Evolutionary conservation across 1,140 invertebrate species (phyloP), one percentile per base, ranked within the genome.

Genomic region (Scaptomyza hsui): DNA sequence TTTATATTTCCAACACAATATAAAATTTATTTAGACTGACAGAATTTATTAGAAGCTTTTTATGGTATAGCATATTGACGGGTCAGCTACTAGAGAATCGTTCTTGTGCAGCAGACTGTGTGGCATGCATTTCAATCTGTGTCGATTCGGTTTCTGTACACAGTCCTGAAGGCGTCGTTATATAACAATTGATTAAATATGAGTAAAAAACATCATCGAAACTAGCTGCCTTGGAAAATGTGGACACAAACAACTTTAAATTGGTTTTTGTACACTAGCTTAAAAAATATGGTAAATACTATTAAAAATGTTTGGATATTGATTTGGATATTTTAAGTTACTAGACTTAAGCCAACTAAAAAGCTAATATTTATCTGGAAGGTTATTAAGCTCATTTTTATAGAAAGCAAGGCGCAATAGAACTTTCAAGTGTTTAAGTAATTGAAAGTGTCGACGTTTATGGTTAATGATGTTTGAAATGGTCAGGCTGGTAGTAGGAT

Each of bases 401-500:
- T 19, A 37, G 37, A 26, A 0, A 37, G 7, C 10, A 42, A 62
- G 24, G 32, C 21, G 24, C 35, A 9, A 56, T 9, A 5, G 19
- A 21, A 29, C 41, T 48, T 35, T 39, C 19, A 39, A 49, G 15
- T 37, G 44, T 24, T 67, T 59, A 55, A 72, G 55, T 75, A 75
- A 75, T 71, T 75, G 60, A 48, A 71, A 64, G 60, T 37, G 59
- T 53, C 18, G 29, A 45, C 37, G 29, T 6, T 57, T 64, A 18
- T 56, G 19, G 39, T 18, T 53, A 55, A 51, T 52, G 39, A 13
- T 63, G 29, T 32, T 35, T 6, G 5, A 10, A 16, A 32, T 15
- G 26, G 19, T 16, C 19, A 24, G 21, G 32, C 9, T 48, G 26
- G n/a, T 24, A 52, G 47, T 49, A 19, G n/a, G 49, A 32, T 42